Base-by-base conservation (phyloP, 53 echinoderm and acorn worm species). In the Paracentrotus lividus region DNA sequence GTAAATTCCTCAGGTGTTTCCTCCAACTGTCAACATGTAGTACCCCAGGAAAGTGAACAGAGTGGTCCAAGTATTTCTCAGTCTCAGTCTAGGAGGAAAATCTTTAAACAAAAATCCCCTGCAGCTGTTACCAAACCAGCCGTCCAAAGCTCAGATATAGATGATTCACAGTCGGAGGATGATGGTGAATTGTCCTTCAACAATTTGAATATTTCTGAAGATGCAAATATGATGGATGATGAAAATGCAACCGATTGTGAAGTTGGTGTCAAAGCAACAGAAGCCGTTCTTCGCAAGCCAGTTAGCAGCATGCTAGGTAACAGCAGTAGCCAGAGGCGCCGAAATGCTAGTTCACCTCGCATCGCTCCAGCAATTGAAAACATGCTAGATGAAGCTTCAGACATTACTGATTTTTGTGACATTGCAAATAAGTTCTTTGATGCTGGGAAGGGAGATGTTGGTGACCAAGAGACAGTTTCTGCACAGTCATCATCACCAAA, bases 371-470 rank as follows among this genome's bases (percentile, higher is more conserved):
- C 85, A 26, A 64, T 98, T 45, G 97, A 96, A 59, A 97, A 97
- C 72, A 93, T 98, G 94, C 95, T 98, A 15, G 95, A 97, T 81
- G 95, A 96, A n/a, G 98, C 98, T 1, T 95, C 96, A 8, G 97
- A 97, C 77, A 96, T 96, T 49, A 98, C 97, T 33, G 98, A 98
- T 78, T 96, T 98, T 58, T 98, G 97, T 93, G 97, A 96, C 69
- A 97, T 98, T 24, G 96, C 97, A 32, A 97, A 94, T 34, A 96
- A 94, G 49, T 61, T 98, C 38, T 84, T 96, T 57, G 98, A 96
- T 49, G 58, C 93, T 42, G 95, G 88, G 12, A 93, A 95, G 45
- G 91, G 86, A 7, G 45, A 67, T 32, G 29, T 21, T 15, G 42
- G n/a, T 29, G 56, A 88, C 40, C 89, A 61, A 64, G 65, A 89